Evolutionary conservation across 2,113 vertebrate species (phyloP).

Genomic region (Takifugu bimaculatus): DNA sequence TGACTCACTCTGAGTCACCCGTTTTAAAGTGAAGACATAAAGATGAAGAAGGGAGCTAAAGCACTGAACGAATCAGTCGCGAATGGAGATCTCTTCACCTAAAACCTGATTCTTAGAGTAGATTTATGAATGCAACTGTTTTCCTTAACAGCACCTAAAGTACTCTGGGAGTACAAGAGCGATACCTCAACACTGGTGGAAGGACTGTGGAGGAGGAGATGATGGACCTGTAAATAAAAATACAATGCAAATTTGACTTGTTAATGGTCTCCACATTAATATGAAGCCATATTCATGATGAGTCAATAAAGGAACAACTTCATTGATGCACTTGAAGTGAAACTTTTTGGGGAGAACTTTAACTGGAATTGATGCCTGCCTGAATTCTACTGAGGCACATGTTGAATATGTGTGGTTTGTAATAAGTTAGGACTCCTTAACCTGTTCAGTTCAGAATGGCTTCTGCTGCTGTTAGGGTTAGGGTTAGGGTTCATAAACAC

Average conservation of each 20-base stretch:
- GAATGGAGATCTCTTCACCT: background rate
- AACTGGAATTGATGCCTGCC: background rate
- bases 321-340: no score
- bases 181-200: slow-evolving; percentile 77
- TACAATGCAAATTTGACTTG: slow-evolving; percentile 7
- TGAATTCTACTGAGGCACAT: background rate
- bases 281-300: no score
- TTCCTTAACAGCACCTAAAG: slow-evolving; percentile 79
- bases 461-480: no score
- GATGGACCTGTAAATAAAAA: slow-evolving; percentile 75
- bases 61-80: background rate
- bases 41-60: slow-evolving; percentile 7
- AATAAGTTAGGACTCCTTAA: no score
- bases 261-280: no score
- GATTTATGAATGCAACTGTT: slow-evolving; percentile 10
- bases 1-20: slow-evolving; percentile 63
- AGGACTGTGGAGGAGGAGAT: slow-evolving; percentile 84
- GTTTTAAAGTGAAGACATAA: slow-evolving; percentile 31
- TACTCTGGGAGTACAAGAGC: slow-evolving; percentile 88
- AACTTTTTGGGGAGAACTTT: no score
- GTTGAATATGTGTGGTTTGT: no score
- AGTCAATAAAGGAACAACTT: no score
- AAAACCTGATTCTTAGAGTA: background rate
- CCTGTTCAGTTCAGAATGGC: no score
- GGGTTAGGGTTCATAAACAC: no score